Percentiles rank a stretch among this genome's conserved stretches.
Evolutionary conservation across 2,888 invertebrate species (phyloP).

Genomic region (Apamea monoglypha): DNA sequence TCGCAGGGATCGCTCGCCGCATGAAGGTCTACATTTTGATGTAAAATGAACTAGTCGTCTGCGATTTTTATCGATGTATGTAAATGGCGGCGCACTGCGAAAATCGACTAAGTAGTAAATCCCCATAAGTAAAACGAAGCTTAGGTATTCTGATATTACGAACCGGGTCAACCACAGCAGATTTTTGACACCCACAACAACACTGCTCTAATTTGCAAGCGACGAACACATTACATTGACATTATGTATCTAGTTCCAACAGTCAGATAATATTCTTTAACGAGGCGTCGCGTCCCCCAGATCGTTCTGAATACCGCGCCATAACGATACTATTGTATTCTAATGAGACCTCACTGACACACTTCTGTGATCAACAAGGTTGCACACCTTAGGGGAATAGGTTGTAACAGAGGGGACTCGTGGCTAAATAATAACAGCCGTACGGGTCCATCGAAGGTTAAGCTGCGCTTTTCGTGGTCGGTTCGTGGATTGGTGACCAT

Average conservation of each 20-base stretch:
- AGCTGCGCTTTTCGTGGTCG: neutral
- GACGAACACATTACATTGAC: neutral
- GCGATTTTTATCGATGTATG: neutral
- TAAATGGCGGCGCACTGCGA: neutral
- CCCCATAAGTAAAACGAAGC: neutral
- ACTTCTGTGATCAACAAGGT: slow-evolving; percentile 42
- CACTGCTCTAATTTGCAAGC: neutral
- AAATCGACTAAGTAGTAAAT: neutral
- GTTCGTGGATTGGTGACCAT: neutral
- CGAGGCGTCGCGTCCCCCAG: slow-evolving; percentile 21
- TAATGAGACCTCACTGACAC: slow-evolving; percentile 51
- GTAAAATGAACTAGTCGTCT: no score
- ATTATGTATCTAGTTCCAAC: slow-evolving; percentile 33
- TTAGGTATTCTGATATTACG: neutral
- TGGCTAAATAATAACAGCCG: neutral
- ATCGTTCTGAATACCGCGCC: slow-evolving; percentile 35
- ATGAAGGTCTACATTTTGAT: no score
- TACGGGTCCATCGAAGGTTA: neutral
- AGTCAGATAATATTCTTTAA: slow-evolving; percentile 10
- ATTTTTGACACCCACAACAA: neutral
- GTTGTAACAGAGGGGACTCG: neutral
- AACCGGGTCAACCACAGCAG: no score
- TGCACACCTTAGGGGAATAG: slow-evolving; percentile 15
- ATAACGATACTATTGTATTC: slow-evolving; percentile 59
- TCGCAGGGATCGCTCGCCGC: no score